Base-by-base conservation (phyloP, 2,888 invertebrate species). In the Epirrita christyi region DNA sequence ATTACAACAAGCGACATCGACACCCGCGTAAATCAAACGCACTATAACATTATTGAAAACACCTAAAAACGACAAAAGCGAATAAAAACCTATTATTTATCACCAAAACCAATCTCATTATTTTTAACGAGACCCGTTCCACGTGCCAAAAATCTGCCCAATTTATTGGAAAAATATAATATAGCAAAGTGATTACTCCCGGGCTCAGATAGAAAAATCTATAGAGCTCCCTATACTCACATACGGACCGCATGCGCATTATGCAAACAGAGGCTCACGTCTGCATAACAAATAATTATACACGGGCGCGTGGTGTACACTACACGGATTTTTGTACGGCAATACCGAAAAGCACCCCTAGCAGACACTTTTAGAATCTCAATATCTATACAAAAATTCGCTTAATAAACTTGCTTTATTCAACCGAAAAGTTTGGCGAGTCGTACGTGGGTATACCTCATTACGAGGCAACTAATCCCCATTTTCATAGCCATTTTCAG, bases 41-140 rank as follows among this genome's bases (percentile, higher is more conserved):
- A 64, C 63, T 61, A 64, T 65, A 51, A 44, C 60, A 62, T 65
- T 67, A 66, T 71, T 70, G 67, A 61, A 64, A 67, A 67, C 63
- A 69, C 64, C 72, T 67, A 67, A 68, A 70, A 72, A 69, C 68
- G 63, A 75, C 71, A 76, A 71, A 73, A 66, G 69, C 67, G 66
- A 69, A 70, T 68, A 59, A n/a, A 72, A 78, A 74, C 72, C 74
- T 76, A 76, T 81, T 80, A 82, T 83, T 83, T 83, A 81, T 81
- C 73, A 76, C 73, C 75, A 76, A 75, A 78, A 78, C 73, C 76
- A 76, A 76, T 76, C 83, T 88, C 89, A 88, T 90, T 90, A 90
- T 88, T 88, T 90, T 86, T 90, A 89, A 90, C 88, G 83, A 89
- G 81, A 72, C 59, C 61, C 70, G 74, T 71, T 71, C 75, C 77